Evolutionary conservation across 2,113 vertebrate genomes (phyloP), one percentile per base, ranked within the genome.

Genomic region (Chaetodon auriga): DNA sequence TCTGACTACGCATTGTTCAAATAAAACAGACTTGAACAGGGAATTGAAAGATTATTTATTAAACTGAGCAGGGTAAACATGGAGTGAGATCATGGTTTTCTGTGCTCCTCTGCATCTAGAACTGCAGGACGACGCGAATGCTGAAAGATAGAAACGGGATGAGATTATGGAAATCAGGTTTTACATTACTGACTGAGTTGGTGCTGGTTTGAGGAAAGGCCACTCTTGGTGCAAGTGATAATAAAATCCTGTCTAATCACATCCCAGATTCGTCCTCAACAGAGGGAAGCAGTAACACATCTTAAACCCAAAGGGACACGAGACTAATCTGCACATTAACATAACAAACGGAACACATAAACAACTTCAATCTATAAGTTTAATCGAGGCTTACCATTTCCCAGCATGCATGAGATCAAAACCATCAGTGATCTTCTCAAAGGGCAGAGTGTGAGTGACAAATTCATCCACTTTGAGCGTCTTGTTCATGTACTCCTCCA

Each of bases 401-500:
- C 96, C 96, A 68, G 92, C 61, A 21, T 95, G 95, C 93, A 97
- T 93, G 41, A 97, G 93, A 75, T 96, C 94, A 90, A 96, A 95
- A 49, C 94, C 96, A 75, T 97, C 95, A 12, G 94, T 95, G 87
- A 96, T 96, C 90, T 96, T 93, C 21, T 89, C 81, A 64, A 97
- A 94, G 54, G 95, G 92, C 90, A 97, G 75, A 0, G 89, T 96
- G 89, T 97, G 95, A 3, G 94, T 96, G 82, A 97, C 95, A 93
- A 97, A 95, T 60, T 96, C 92, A 49, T 97, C 96, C 75, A 96
- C 93, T 92, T 94, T 95, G 88, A 97, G 91, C 45, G 94, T 97
- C 82, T 96, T 96, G 66, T 88, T 92, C 95, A 96, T 95, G 69
- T 96, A 97, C 78, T 97, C 95, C n/a, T 91, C 90, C 88, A 97